phyloP scores from a whole-genome alignment of 1,140 invertebrate species.

The Anadara kagoshimensis region DNA sequence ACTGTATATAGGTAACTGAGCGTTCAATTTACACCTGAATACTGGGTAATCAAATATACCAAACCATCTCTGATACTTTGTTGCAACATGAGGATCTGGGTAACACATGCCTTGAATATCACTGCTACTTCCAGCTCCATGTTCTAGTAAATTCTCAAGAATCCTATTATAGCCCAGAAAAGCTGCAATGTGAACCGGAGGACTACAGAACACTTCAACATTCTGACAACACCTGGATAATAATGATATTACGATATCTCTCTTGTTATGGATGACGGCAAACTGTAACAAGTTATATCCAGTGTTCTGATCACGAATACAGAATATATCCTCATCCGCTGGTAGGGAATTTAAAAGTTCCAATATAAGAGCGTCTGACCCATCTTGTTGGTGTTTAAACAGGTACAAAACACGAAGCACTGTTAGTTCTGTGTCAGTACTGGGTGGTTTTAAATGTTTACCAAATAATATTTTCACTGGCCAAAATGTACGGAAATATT shows the following conservation, averaged over 20 bases:
- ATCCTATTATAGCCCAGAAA: conserved; percentile 54
- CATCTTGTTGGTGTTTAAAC: conserved; percentile 28
- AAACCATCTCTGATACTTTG: conserved; percentile 43
- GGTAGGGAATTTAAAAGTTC: conserved; percentile 18
- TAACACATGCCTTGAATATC: conserved; percentile 62
- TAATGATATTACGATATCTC: conserved; percentile 49
- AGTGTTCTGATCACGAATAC: conserved; percentile 45
- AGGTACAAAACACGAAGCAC: conserved; percentile 40
- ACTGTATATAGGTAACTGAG: conserved; percentile 32
- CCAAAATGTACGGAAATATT: conserved; percentile 48
- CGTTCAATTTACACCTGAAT: conserved; percentile 46
- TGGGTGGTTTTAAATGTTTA: conserved; percentile 34
- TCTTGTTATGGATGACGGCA: conserved; percentile 46
- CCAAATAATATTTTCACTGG: conserved; percentile 50
- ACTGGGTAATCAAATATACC: conserved; percentile 55
- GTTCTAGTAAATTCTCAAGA: conserved; percentile 52
- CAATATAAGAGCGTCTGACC: conserved; percentile 4
- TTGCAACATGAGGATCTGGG: conserved; percentile 57
- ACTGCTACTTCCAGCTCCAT: conserved; percentile 45
- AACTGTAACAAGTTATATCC: conserved; percentile 61
- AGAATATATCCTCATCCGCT: conserved; percentile 50
- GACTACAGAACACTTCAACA: conserved; percentile 53
- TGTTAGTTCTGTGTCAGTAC: conserved; percentile 37
- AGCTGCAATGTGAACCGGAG: conserved; percentile 64
- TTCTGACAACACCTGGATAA: conserved; percentile 37